A percentile compares a stretch with the other conserved stretches of the same genome.
phyloP scores from a whole-genome alignment of 64 coral and sea anemone genomes.

The Stichodactyla mertensii region DNA sequence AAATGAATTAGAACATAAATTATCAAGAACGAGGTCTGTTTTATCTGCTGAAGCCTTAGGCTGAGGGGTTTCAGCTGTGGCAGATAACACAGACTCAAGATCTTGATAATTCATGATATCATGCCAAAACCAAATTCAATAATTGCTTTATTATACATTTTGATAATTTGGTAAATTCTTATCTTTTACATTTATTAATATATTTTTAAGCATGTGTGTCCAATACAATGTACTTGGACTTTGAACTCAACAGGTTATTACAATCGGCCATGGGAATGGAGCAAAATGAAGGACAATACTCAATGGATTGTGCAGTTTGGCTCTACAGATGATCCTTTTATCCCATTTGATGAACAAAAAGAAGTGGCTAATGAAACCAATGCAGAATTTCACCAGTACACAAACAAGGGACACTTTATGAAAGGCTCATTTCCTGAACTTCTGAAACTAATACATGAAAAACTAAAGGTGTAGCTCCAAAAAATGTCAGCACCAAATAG shows the following conservation, averaged over 20 bases:
- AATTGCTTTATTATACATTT: too few relatives aligned
- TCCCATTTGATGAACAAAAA: conserved; percentile 68
- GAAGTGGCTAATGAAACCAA: conserved; percentile 68
- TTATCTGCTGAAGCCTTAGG: too few relatives aligned
- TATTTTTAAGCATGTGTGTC: too few relatives aligned
- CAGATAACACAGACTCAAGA: too few relatives aligned
- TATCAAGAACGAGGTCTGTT: too few relatives aligned
- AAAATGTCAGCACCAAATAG: not conserved
- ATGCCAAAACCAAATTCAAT: too few relatives aligned
- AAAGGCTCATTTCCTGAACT: conserved; percentile 62
- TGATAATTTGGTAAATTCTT: too few relatives aligned
- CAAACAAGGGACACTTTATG: conserved; percentile 70
- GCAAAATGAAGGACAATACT: conserved; percentile 68
- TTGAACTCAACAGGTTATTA: conserved; percentile 59
- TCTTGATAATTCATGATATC: too few relatives aligned
- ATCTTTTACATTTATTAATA: too few relatives aligned
- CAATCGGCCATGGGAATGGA: conserved; percentile 71
- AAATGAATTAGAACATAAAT: too few relatives aligned
- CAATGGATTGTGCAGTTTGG: conserved; percentile 93
- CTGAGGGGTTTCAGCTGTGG: too few relatives aligned
- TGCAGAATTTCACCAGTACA: conserved; percentile 62
- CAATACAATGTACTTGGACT: too few relatives aligned
- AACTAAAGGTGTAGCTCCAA: conserved; percentile 14
- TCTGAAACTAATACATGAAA: conserved; percentile 55
- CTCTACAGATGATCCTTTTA: conserved; percentile 84